Evolutionary conservation across 2,113 vertebrate species (phyloP).

Genomic region (Pachycephala philippinensis): DNA sequence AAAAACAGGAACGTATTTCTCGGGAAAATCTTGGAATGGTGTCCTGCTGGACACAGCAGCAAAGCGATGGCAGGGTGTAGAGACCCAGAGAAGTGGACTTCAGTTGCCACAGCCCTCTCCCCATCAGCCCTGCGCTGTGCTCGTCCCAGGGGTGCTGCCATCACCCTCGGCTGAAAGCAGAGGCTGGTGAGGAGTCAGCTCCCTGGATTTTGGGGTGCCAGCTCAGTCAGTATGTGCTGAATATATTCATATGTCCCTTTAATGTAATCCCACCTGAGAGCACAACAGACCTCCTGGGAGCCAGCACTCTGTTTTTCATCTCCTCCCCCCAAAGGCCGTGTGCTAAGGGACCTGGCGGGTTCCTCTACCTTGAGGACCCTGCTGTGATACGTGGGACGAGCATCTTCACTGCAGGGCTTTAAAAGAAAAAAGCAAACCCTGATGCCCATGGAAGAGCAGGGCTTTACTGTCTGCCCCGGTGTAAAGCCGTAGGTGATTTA

Average conservation of each 20-base stretch:
- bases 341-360: rapidly evolving
- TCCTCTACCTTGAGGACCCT: not conserved
- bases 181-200: not conserved
- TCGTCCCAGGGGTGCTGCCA: not conserved
- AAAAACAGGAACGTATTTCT: not conserved
- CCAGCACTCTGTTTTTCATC: not conserved
- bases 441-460: not conserved
- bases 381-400: not conserved
- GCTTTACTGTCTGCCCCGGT: not conserved
- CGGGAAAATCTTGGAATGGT: not conserved
- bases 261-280: not conserved
- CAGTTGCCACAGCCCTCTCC: not conserved
- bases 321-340: not conserved
- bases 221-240: not conserved
- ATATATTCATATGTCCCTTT: not conserved
- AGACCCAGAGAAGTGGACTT: not conserved
- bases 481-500: not conserved
- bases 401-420: not conserved
- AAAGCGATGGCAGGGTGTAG: rapidly evolving
- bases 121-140: rapidly evolving
- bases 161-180: not conserved
- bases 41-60: not conserved
- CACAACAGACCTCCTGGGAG: not conserved
- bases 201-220: not conserved
- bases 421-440: not conserved